Conservation (phyloP, 2,888 invertebrate genomes). For the Tipula vernalis region DNA sequence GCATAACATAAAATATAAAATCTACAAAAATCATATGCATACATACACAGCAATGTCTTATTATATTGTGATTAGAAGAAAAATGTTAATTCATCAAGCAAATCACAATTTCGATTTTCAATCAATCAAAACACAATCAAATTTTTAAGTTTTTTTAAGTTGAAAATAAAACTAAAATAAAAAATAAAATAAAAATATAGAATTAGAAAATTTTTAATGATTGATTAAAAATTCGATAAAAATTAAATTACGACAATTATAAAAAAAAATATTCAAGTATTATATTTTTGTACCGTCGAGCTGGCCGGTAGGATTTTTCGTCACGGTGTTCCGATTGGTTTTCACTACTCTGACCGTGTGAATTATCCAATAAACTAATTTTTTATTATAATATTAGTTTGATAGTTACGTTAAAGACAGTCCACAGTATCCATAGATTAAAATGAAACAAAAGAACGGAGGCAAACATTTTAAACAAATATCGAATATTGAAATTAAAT, state of each 20-base stretch:
- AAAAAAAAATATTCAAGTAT: not conserved
- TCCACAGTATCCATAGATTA: not conserved
- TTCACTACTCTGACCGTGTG: not conserved
- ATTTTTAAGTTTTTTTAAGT: not conserved
- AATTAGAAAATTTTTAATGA: not conserved
- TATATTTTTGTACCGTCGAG: not conserved
- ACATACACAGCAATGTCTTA: conserved; percentile 14
- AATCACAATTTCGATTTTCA: not conserved
- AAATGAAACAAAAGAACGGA: not conserved
- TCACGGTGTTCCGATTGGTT: not conserved
- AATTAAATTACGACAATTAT: not conserved
- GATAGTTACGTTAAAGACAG: not conserved
- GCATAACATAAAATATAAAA: not conserved
- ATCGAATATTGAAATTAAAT: not conserved
- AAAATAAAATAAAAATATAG: not conserved
- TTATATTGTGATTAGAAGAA: conserved; percentile 1
- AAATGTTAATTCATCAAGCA: not conserved
- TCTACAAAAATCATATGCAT: conserved; percentile 16
- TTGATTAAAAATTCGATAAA: conserved; percentile 6
- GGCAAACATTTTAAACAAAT: not conserved
- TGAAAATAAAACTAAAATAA: not conserved
- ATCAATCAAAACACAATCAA: conserved; percentile 7
- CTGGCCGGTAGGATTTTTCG: not conserved
- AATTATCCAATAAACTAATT: not conserved
- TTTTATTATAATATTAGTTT: not conserved